These are phyloP conservation scores for Chionis minor DNA, from an alignment of 2,113 vertebrate species.

Conservation along the genomic window DNA sequence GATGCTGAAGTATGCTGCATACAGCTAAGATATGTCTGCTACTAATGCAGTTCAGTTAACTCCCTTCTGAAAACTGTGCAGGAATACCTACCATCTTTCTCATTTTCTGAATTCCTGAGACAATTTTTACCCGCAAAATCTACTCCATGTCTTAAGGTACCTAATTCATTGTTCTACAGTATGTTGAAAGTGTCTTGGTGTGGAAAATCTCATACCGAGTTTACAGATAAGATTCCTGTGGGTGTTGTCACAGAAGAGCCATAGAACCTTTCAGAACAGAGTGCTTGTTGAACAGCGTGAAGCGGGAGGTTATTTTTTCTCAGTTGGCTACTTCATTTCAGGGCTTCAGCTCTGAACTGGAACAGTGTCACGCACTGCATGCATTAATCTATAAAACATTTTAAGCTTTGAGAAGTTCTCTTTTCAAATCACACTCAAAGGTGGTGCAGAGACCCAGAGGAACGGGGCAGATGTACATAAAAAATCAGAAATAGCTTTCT, in stretches of 20 bases:
- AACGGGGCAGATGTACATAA: background rate
- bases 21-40: background rate
- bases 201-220: background rate
- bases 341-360: background rate
- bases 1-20: background rate
- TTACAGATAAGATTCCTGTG: background rate
- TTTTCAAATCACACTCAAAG: background rate
- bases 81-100: background rate
- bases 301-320: conserved; percentile 14
- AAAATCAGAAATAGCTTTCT: background rate
- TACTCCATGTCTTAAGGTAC: background rate
- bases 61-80: background rate
- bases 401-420: conserved; percentile 34
- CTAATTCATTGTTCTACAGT: background rate
- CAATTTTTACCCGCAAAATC: background rate
- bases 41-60: background rate
- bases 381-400: conserved; percentile 9
- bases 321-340: background rate
- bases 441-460: background rate
- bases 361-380: background rate
- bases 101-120: background rate
- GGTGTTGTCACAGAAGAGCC: background rate
- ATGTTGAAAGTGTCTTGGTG: background rate
- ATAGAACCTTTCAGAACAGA: background rate
- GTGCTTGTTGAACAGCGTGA: background rate